A percentile compares a stretch with the other conserved stretches of the same genome.
Conservation (phyloP, 1,140 invertebrate genomes). For the Drosophila nikananu region DNA sequence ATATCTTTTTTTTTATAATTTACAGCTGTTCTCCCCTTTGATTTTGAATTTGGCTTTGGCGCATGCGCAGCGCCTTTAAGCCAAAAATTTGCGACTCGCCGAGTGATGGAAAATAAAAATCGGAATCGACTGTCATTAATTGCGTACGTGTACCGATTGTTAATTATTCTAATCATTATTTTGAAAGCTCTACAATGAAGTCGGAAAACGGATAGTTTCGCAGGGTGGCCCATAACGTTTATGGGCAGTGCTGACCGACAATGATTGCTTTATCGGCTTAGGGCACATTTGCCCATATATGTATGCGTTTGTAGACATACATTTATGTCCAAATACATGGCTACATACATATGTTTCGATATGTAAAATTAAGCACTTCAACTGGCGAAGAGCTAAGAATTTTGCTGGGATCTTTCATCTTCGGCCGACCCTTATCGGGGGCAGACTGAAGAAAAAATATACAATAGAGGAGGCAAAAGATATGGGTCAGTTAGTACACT, state of each 20-base stretch:
- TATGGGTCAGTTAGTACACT: constrained; percentile 28
- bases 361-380: constrained; percentile 18
- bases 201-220: constrained; percentile 7
- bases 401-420: constrained; percentile 28
- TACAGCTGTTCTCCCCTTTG: background rate
- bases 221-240: background rate
- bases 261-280: constrained; percentile 23
- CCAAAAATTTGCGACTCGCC: constrained; percentile 14
- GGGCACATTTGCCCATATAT: background rate
- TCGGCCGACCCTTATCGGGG: constrained; percentile 23
- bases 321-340: background rate
- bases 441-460: background rate
- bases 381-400: constrained; percentile 3
- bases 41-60: constrained; percentile 21
- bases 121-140: constrained; percentile 36
- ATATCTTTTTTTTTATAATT: background rate
- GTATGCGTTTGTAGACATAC: background rate
- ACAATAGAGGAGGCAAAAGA: background rate
- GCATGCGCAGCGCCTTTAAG: constrained; percentile 59
- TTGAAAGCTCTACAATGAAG: background rate
- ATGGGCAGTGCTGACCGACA: constrained; percentile 21
- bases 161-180: constrained; percentile 3
- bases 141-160: constrained; percentile 24
- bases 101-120: constrained; percentile 15
- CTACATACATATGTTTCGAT: constrained; percentile 11